phyloP scores from a whole-genome alignment of 2,113 vertebrate genomes.

The Corvus cornix region DNA sequence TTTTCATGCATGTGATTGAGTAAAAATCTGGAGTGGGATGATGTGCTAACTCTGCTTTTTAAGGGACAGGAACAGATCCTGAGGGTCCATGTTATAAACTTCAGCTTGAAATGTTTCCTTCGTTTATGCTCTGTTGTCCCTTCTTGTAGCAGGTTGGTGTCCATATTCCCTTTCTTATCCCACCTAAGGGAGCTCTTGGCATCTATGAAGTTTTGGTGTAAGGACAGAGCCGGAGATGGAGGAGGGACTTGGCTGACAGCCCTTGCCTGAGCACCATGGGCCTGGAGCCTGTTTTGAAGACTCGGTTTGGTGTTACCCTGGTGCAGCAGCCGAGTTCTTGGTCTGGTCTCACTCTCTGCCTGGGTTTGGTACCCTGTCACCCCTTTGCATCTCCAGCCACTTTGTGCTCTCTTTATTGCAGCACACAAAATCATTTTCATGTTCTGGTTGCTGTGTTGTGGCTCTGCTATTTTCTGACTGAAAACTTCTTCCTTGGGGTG shows the following conservation, averaged over 20 bases:
- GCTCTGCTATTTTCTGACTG: neutral
- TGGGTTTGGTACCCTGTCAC: neutral
- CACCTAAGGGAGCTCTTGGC: neutral
- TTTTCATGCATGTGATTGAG: neutral
- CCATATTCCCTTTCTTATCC: neutral
- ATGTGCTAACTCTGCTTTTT: neutral
- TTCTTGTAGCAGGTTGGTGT: neutral
- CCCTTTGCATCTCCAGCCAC: neutral
- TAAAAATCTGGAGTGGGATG: neutral
- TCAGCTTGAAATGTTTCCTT: neutral
- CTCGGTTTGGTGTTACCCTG: neutral
- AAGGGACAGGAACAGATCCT: neutral
- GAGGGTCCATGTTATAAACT: neutral
- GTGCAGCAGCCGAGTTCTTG: neutral
- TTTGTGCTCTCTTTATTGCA: neutral
- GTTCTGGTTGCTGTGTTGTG: neutral
- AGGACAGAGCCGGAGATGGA: neutral
- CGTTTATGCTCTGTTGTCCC: neutral
- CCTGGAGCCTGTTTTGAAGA: neutral
- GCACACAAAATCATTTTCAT: neutral
- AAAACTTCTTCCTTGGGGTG: neutral
- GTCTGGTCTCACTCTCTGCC: neutral
- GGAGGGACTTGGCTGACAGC: neutral
- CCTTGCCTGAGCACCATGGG: neutral
- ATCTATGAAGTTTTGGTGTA: neutral